phyloP scores from a whole-genome alignment of 2,797 vertebrate genomes.

The Limosa lapponica region DNA sequence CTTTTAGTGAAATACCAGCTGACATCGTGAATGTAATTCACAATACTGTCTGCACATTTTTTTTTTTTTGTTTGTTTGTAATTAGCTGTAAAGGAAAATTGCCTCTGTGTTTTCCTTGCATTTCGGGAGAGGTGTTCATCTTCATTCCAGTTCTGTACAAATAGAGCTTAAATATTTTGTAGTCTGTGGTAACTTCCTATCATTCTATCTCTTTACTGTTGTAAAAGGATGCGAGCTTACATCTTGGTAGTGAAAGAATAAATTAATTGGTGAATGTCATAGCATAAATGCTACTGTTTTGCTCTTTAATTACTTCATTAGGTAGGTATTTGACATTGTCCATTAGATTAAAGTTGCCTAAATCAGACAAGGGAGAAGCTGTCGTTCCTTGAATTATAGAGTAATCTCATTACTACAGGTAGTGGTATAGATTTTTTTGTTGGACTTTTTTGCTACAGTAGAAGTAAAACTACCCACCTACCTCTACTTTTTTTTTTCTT shows the following conservation, averaged over 20 bases:
- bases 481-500: neutral
- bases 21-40: neutral
- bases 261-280: neutral
- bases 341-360: neutral
- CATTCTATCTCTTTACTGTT: neutral
- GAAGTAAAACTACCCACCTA: neutral
- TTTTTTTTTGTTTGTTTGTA: neutral
- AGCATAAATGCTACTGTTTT: neutral
- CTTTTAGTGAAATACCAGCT: neutral
- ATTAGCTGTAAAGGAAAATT: neutral
- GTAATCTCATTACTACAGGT: neutral
- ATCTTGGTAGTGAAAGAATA: neutral
- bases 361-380: neutral
- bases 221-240: neutral
- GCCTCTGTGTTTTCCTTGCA: neutral
- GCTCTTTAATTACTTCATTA: neutral
- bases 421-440: neutral
- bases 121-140: neutral
- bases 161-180: neutral
- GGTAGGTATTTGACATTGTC: neutral
- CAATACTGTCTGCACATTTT: neutral
- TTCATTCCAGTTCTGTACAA: neutral
- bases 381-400: neutral
- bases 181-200: neutral
- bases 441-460: neutral